Evolutionary conservation across 2,888 invertebrate genomes (phyloP).

Genomic region (Apamea sordens): DNA sequence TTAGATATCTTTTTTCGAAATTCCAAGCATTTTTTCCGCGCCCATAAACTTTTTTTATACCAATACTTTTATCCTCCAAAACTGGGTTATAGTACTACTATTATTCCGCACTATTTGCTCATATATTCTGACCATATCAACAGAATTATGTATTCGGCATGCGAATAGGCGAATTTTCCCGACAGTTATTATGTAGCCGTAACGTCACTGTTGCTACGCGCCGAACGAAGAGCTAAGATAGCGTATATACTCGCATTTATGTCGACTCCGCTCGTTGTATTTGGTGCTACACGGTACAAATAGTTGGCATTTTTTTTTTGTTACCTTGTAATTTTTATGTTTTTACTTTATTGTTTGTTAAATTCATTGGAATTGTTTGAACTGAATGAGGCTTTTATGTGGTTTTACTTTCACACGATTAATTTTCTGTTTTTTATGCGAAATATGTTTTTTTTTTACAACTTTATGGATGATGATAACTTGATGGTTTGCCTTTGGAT

Average conservation of each 20-base stretch:
- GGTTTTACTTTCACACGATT: background rate
- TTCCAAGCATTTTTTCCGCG: background rate
- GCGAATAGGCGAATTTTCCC: conserved; percentile 55
- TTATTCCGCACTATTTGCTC: conserved; percentile 36
- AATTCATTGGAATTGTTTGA: background rate
- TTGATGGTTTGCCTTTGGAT: background rate
- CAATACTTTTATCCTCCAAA: conserved; percentile 7
- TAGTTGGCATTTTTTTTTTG: background rate
- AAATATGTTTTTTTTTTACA: background rate
- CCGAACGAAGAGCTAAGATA: conserved; percentile 14
- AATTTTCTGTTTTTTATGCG: background rate
- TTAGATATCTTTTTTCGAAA: background rate
- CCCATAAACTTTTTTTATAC: background rate
- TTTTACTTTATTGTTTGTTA: background rate
- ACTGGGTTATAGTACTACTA: conserved; percentile 27
- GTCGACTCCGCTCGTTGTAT: conserved; percentile 2
- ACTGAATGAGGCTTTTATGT: background rate
- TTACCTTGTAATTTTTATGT: background rate
- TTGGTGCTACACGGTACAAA: background rate
- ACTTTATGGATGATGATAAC: background rate
- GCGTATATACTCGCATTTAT: background rate
- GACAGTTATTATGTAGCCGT: conserved; percentile 44
- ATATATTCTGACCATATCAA: conserved; percentile 42
- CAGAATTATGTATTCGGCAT: conserved; percentile 46
- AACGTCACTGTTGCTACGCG: conserved; percentile 64